Base-by-base conservation (phyloP, 1,140 invertebrate species). In the Streblospio benedicti region DNA sequence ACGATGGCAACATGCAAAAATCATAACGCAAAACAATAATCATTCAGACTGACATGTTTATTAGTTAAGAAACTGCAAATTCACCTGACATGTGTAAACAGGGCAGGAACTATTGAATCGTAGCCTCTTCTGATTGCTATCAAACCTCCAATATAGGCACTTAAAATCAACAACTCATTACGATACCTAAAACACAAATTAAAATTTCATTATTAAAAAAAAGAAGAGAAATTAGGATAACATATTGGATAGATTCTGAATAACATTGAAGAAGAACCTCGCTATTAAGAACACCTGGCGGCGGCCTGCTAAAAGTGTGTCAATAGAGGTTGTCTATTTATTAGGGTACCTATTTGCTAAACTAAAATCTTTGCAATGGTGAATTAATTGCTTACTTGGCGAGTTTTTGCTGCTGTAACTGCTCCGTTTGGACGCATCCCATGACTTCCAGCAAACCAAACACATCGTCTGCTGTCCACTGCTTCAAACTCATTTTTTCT, bases 111-210 rank as follows among this genome's bases (percentile, higher is more conserved):
- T 57, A 81, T 66, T 1, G 68, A 55, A 44, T 65, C 47, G 60
- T 79, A 81, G 0, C 69, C 59, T 41, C 72, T 65, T 53, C 71
- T 64, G 3, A 80, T 71, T 2, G 79, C 79, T 52, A 74, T 67
- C 28, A 79, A 60, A 4, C 71, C 78, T 45, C 78, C 79, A 61
- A 79, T 61, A 61, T 79, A 80, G n/a, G 76, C 68, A 65, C 71
- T 69, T 16, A 73, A 57, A 14, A 69, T 61, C 33, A 75, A 50
- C 51, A 79, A 61, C 56, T 77, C 74, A 61, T 62, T 61, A 27
- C 65, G 67, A 51, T 67, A 59, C 47, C 76, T 78, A 60, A 30
- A 71, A 71, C 47, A 53, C 51, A 60, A 45, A 64, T n/a, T 33
- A 25, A 20, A 33, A 45, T 64, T 54, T 64, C 57, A 60, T 56